Conservation (phyloP, 2,113 vertebrate species). For the Cacatua alba region DNA sequence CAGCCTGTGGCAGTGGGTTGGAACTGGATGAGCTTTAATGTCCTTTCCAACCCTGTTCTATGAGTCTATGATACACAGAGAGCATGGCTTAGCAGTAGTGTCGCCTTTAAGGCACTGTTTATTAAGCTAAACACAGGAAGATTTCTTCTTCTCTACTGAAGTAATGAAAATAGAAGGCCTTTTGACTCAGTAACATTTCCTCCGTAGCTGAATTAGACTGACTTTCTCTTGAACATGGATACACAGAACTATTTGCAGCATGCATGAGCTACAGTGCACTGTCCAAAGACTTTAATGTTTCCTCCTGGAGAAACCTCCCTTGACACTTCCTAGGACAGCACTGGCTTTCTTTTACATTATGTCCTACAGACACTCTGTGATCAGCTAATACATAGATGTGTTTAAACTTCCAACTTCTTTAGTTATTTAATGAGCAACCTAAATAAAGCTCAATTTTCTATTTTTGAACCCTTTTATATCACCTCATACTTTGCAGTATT, state of each 20-base stretch:
- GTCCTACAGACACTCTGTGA: background rate
- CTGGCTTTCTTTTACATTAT: background rate
- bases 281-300: background rate
- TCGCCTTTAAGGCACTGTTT: background rate
- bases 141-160: background rate
- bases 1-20: background rate
- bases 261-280: background rate
- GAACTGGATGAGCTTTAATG: background rate
- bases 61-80: background rate
- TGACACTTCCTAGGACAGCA: too few relatives aligned
- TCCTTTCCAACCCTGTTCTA: background rate
- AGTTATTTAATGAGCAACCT: background rate
- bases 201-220: background rate
- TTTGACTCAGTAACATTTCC: background rate
- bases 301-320: background rate
- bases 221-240: background rate
- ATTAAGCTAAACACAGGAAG: background rate
- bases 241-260: background rate
- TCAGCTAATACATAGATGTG: background rate
- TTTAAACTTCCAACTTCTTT: background rate
- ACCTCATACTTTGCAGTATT: background rate
- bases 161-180: background rate
- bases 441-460: background rate
- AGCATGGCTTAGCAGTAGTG: too few relatives aligned
- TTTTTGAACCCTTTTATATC: background rate